phyloP scores from a whole-genome alignment of 2,113 vertebrate species.

The Raja brachyura region DNA sequence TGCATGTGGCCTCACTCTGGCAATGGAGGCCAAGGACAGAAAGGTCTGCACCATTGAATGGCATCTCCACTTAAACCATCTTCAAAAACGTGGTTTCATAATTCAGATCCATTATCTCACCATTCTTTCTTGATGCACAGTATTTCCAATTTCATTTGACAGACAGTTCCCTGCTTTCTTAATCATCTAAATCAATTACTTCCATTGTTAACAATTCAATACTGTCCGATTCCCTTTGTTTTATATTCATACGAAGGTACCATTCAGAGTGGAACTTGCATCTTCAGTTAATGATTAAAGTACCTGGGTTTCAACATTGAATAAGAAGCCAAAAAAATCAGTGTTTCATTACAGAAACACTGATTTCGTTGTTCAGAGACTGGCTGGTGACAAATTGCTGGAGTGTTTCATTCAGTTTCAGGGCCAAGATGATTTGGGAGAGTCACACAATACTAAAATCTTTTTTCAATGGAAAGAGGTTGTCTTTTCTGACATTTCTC shows the following conservation, averaged over 20 bases:
- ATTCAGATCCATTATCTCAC: background rate
- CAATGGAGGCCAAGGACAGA: too few relatives aligned
- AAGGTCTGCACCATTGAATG: background rate
- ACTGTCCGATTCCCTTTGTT: background rate
- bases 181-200: background rate
- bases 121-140: background rate
- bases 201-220: background rate
- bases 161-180: background rate
- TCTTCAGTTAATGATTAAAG: conserved; percentile 8
- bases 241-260: background rate
- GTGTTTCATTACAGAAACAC: background rate
- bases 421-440: background rate
- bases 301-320: background rate
- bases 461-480: background rate
- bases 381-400: background rate
- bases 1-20: too few relatives aligned
- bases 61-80: background rate
- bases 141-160: background rate
- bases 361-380: background rate
- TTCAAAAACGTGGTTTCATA: background rate
- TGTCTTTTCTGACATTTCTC: background rate
- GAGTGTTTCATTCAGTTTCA: background rate
- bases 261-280: background rate
- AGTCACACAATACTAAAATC: background rate
- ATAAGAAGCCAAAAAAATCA: too few relatives aligned